Evolutionary conservation across 30 jellyfish, hydroid and myxozoan genomes (phyloP).

Genomic region (Pseudorhiza aurosa): DNA sequence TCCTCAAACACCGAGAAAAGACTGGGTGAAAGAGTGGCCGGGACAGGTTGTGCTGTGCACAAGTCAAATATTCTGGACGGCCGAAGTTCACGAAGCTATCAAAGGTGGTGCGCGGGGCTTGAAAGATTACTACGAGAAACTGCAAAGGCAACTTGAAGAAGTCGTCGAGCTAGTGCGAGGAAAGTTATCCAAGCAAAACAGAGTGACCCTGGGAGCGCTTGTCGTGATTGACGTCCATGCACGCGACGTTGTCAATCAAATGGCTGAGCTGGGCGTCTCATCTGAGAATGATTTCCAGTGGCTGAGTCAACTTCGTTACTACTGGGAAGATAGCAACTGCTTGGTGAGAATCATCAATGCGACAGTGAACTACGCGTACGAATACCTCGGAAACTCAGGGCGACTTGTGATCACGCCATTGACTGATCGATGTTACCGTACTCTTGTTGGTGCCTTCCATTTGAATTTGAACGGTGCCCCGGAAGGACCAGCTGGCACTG

Average conservation of each 20-base stretch:
- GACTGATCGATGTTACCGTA: slow-evolving; percentile 98
- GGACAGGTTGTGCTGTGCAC: slow-evolving; percentile 97
- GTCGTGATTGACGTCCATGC: slow-evolving; percentile 99
- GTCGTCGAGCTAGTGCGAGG: slow-evolving; percentile 95
- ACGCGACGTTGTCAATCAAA: slow-evolving; percentile 91
- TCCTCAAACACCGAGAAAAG: slow-evolving; percentile 84
- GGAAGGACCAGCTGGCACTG: slow-evolving; percentile 99
- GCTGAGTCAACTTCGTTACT: slow-evolving; percentile 93
- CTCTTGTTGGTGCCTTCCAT: slow-evolving; percentile 96
- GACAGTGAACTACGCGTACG: slow-evolving; percentile 94
- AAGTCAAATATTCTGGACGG: slow-evolving; percentile 98
- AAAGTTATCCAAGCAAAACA: slow-evolving; percentile 90
- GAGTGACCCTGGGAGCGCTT: slow-evolving; percentile 97
- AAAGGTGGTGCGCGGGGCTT: slow-evolving; percentile 93
- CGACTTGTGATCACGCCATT: slow-evolving; percentile 95
- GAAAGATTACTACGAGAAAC: slow-evolving; percentile 82
- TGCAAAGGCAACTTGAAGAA: slow-evolving; percentile 91
- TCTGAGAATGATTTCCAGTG: slow-evolving; percentile 95
- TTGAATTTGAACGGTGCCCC: slow-evolving; percentile 98
- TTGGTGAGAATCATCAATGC: slow-evolving; percentile 90
- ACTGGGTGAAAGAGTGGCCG: slow-evolving; percentile 99
- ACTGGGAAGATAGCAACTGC: slow-evolving; percentile 93
- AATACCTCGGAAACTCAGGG: slow-evolving; percentile 95
- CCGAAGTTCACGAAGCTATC: slow-evolving; percentile 96
- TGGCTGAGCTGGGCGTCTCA: slow-evolving; percentile 94